Evolutionary conservation across 1,140 invertebrate species (phyloP), one percentile per base, ranked within the genome.

Genomic region (Pantala flavescens): DNA sequence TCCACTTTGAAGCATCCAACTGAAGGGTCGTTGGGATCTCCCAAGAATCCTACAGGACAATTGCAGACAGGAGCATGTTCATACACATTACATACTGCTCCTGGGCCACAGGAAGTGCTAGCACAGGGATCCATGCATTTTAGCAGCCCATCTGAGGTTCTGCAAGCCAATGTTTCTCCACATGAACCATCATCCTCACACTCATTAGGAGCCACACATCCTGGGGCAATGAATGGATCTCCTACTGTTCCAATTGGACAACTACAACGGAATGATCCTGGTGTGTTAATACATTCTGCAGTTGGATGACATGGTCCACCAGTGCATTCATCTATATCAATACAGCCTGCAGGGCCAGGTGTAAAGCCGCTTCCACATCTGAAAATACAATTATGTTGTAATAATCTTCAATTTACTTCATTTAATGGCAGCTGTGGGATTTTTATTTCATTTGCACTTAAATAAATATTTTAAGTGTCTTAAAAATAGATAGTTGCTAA

Each of bases 1-100:
- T 95, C 93, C 0, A 93, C 92, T 84, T 90, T 90, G 82, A 93
- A 93, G 78, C 92, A 93, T 12, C 91, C 91, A 14, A 91, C 84
- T 76, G 84, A 85, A 63, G 84, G 82, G 81, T 93, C 89, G 76
- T 87, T 86, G 0, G 93, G 87, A 84, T 95, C 92, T 7, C 94
- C 94, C 16, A 93, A 84, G 80, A 90, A 90, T 21, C 92, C 92
- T 74, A 88, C 85, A 71, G 91, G 90, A 81, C 94, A 96, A 70
- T 85, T 82, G 79, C 92, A 94, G 19, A 85, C 80, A 0, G 90
- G 86, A 74, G 83, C 84, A 76, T 95, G 93, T 79, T 90, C 88
- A 23, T 88, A 82, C 0, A 91, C 88, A 43, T 86, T 85, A 80
- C 93, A 95, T 23, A 89, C 75, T 0, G 93, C 91, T 79, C 91